Base-by-base conservation (phyloP, 2,113 vertebrate genomes). In the Cygnus buccinator region DNA sequence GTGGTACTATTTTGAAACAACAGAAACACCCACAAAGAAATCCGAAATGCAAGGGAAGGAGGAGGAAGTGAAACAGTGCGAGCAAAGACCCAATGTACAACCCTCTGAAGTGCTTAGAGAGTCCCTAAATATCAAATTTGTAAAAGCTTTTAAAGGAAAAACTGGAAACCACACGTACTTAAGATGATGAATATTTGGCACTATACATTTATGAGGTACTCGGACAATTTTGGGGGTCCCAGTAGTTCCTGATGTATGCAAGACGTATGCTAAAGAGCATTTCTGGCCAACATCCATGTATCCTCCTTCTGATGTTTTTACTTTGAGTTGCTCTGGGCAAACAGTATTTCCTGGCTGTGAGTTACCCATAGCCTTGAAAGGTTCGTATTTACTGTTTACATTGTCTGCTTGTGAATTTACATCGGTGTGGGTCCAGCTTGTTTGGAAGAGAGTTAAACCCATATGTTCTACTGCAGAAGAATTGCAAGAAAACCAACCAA, bases 171-270 rank as follows among this genome's bases (percentile, higher is more conserved):
- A 65, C 58, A 97, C 98, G 97, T 93, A 99, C 99, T 97, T 98
- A 62, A 99, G 98, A 93, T 99, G 98, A n/a, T 98, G 96, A 94
- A 99, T 98, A 91, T 99, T 99, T 75, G 99, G 99, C 43, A 99
- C 91, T 55, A 99, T 99, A 68, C 99, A 99, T 57, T 94, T 93
- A 79, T 99, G 99, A 81, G 99, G 99, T 20, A 99, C 99, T 97
- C 98, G 98, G 72, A 99, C 99, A 77, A 98, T 98, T 98, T 99
- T 99, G 18, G 99, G 99, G 15, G 86, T 82, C 21, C 99, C 99
- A 4, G 99, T 99, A 15, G 99, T 99, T 96, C 99, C 99, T 44
- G 99, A 99, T 19, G 99, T 99, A 93, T 99, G 99, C 11, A 99
- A 97, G 91, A 99, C 87, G 37, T 99, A 99, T 0, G 99, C 99